Evolutionary conservation across 1,140 invertebrate species (phyloP), one percentile per base, ranked within the genome.

Genomic region (Cotesia vestalis): DNA sequence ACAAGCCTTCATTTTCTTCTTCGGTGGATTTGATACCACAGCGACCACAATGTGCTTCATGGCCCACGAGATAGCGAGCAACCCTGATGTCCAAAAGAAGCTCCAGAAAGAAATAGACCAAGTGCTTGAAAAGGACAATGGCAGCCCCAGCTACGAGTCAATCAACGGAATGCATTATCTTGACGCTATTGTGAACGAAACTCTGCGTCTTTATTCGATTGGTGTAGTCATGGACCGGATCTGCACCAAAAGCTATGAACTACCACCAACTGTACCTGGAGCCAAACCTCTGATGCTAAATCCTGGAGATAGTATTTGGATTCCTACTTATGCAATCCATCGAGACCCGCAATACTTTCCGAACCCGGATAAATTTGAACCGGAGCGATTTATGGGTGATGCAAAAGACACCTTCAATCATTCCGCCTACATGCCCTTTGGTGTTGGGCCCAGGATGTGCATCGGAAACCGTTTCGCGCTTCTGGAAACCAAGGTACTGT

Each of bases 1-100:
- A 8, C 89, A 91, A 75, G 83, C 86, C 6, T 84, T 91, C 55
- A 75, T 90, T 0, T 91, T 91, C 79, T 88, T 91, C 62, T 75
- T 90, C 4, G 90, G 89, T 64, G 89, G 89, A 20, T 90, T 86
- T 77, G 90, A 92, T 68, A 91, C 91, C 0, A 90, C 90, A 0
- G 88, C 90, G 0, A 88, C 86, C 1, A 81, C 88, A 0, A 83
- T 92, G 4, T 84, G 86, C 27, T 89, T 85, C 71, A 80, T 86
- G 0, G 69, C 88, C 2, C 90, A 90, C 74, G 83, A 88, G 73
- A 82, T 93, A 8, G 89, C 90, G 0, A 77, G 80, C 14, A 81
- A 91, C 78, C 87, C 85, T 1, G 87, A 90, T 1, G 81, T 89
- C 6, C 91, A 93, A 77, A 80, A 88, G 1, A 87, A 86, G 77